Evolutionary conservation across 2,113 vertebrate species (phyloP).

Genomic region (Varanus komodoensis): DNA sequence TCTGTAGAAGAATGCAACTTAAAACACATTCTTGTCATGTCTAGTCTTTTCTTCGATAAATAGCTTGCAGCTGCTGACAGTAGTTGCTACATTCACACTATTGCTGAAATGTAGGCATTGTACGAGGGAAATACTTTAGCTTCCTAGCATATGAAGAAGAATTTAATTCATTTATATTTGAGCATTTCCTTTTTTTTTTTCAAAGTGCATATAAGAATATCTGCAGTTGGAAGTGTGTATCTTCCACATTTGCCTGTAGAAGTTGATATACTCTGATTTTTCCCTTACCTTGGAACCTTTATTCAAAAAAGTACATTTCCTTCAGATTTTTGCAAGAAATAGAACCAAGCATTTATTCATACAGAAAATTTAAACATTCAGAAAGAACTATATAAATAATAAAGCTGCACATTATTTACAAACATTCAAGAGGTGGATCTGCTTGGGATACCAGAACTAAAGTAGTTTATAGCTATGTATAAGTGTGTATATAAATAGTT

Average conservation of each 20-base stretch:
- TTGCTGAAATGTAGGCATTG: background rate
- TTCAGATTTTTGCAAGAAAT: too few relatives aligned
- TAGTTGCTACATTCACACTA: background rate
- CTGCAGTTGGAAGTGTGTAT: background rate
- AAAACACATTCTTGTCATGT: background rate
- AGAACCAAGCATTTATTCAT: too few relatives aligned
- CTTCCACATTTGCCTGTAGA: too few relatives aligned
- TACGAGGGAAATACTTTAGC: background rate
- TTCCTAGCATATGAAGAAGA: background rate
- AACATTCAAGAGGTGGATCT: background rate
- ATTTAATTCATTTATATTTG: background rate
- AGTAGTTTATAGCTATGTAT: background rate
- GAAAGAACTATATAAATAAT: background rate
- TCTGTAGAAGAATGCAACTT: too few relatives aligned
- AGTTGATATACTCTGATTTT: too few relatives aligned
- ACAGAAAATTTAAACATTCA: background rate
- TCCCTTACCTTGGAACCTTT: background rate
- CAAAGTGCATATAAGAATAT: background rate
- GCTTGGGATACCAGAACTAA: background rate
- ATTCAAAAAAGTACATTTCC: background rate
- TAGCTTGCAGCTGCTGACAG: background rate
- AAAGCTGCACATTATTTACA: background rate
- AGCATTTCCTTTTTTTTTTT: too few relatives aligned
- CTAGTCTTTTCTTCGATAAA: background rate
- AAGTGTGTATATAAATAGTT: too few relatives aligned